Percentiles rank a stretch among this genome's conserved stretches.
These are phyloP conservation scores for Crioceris asparagi DNA, from an alignment of 2,888 invertebrate species.

Conservation along the genomic window DNA sequence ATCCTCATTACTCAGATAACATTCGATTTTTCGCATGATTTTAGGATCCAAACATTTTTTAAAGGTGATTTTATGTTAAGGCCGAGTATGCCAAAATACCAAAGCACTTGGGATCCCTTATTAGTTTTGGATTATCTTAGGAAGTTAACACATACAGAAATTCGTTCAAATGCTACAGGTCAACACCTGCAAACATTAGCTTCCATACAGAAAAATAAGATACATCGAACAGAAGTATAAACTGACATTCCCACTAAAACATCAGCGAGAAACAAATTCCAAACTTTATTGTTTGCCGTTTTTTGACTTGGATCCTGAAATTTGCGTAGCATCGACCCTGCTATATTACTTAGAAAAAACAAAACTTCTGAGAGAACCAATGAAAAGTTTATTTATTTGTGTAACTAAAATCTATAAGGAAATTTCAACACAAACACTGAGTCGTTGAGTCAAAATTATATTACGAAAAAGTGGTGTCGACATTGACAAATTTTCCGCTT, in stretches of 20 bases:
- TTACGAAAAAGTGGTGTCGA: constrained; percentile 1
- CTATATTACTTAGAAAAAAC: background rate
- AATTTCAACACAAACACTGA: background rate
- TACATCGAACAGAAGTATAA: background rate
- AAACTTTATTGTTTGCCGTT: background rate
- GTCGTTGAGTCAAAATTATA: background rate
- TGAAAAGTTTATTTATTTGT: background rate
- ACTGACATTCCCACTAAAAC: background rate
- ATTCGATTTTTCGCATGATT: constrained; percentile 6
- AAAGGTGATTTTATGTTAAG: too few relatives aligned
- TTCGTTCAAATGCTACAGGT: too few relatives aligned
- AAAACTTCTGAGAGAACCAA: background rate
- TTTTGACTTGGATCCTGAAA: background rate
- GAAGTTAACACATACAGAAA: background rate
- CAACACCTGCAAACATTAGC: too few relatives aligned
- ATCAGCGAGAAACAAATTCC: background rate
- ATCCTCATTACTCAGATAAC: constrained; percentile 9
- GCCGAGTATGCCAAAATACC: too few relatives aligned
- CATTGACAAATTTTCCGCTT: too few relatives aligned
- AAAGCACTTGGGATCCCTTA: too few relatives aligned
- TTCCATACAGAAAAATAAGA: background rate
- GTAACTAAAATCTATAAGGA: background rate
- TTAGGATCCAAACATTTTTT: too few relatives aligned
- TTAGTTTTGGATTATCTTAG: background rate
- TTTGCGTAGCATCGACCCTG: constrained; percentile 1